Percentiles rank a stretch among this genome's conserved stretches.
These are phyloP conservation scores for Xylocopa sonorina DNA, from an alignment of 1,140 invertebrate genomes.

Conservation along the genomic window DNA sequence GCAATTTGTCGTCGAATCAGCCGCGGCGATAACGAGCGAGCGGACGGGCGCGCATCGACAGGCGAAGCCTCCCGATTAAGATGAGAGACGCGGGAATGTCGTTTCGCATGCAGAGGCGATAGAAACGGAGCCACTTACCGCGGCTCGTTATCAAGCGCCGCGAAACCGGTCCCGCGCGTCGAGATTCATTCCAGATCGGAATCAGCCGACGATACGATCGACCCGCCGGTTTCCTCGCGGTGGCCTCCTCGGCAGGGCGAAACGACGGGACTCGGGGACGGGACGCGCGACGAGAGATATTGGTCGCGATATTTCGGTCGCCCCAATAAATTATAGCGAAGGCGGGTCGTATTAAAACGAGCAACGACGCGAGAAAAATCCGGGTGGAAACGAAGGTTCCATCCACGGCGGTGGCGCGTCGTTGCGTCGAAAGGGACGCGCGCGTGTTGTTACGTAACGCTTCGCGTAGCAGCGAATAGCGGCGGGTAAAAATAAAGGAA, in stretches of 20 bases:
- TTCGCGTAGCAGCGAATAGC: constrained; percentile 54
- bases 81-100: constrained; percentile 5
- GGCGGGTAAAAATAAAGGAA: constrained; percentile 71
- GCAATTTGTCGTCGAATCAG: constrained; percentile 1
- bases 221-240: neutral
- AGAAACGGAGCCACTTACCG: constrained; percentile 51
- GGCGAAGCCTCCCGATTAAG: constrained; percentile 5
- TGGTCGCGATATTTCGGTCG: neutral
- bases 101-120: constrained; percentile 32
- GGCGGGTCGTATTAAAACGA: neutral
- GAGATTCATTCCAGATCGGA: constrained; percentile 36
- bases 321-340: constrained; percentile 4
- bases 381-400: neutral
- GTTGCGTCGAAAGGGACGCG: constrained; percentile 19
- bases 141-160: constrained; percentile 52
- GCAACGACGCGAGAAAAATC: too few species aligned
- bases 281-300: too few species aligned
- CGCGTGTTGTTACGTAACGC: constrained; percentile 53
- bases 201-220: constrained; percentile 21
- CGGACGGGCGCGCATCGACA: neutral
- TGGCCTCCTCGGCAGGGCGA: neutral
- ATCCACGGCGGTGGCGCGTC: neutral
- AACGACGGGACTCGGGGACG: too few species aligned
- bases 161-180: constrained; percentile 30
- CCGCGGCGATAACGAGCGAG: neutral